Conservation (phyloP, 2,888 invertebrate species). For the Athetis lepigone region DNA sequence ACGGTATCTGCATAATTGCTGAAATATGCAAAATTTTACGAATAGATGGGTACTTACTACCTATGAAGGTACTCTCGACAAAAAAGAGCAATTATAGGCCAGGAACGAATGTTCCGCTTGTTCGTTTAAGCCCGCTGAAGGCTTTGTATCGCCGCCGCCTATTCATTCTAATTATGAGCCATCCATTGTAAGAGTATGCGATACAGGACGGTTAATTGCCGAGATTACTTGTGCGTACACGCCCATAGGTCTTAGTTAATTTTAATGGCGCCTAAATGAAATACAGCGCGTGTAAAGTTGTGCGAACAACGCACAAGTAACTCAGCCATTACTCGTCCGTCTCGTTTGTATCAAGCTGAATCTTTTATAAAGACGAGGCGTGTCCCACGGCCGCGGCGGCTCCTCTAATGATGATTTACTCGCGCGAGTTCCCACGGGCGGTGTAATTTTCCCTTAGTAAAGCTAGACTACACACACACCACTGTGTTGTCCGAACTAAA, state of each 20-base stretch:
- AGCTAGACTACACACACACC: slow-evolving; percentile 73
- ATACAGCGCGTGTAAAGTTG: slow-evolving; percentile 62
- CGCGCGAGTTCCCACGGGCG: slow-evolving; percentile 82
- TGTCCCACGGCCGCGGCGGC: slow-evolving; percentile 76
- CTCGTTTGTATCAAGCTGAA: slow-evolving; percentile 87
- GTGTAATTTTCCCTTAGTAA: slow-evolving; percentile 87
- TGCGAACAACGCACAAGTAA: slow-evolving; percentile 63
- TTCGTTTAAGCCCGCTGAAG: slow-evolving; percentile 14
- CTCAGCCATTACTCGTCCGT: slow-evolving; percentile 77
- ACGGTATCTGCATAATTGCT: slow-evolving; percentile 58
- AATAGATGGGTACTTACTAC: slow-evolving; percentile 20
- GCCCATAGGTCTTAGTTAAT: slow-evolving; percentile 64
- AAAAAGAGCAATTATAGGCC: slow-evolving; percentile 31
- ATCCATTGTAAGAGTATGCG: slow-evolving; percentile 46
- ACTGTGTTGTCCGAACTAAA: slow-evolving; percentile 81
- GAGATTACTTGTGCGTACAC: slow-evolving; percentile 55
- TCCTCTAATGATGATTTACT: slow-evolving; percentile 88
- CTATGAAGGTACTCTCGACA: slow-evolving; percentile 24
- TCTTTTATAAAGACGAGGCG: slow-evolving; percentile 87
- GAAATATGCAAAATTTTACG: slow-evolving; percentile 54
- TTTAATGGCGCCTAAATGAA: slow-evolving; percentile 66
- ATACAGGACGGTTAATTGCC: slow-evolving; percentile 51
- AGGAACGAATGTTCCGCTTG: slow-evolving; percentile 11
- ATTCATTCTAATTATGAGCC: slow-evolving; percentile 51
- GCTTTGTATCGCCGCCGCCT: slow-evolving; percentile 13